These are phyloP conservation scores for Phthorimaea operculella DNA, from an alignment of 1,140 invertebrate genomes.

Conservation along the genomic window DNA sequence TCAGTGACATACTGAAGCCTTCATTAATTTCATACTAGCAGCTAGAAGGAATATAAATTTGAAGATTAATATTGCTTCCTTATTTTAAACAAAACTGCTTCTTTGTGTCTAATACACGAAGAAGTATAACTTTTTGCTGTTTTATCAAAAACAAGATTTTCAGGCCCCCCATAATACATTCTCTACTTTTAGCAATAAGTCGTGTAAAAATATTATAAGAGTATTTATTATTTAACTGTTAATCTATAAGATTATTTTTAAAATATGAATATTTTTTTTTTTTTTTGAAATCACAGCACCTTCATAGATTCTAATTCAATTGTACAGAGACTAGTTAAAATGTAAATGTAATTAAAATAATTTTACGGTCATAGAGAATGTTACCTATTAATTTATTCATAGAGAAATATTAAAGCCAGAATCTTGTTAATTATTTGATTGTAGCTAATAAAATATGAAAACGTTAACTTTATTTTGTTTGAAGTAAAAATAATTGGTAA, in stretches of 20 bases:
- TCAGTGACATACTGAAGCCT: too few species aligned
- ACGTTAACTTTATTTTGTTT: not conserved
- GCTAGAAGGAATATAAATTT: too few species aligned
- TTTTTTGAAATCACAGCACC: conserved; percentile 12
- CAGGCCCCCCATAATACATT: too few species aligned
- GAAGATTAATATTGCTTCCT: too few species aligned
- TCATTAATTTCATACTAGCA: too few species aligned
- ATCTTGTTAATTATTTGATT: conserved; percentile 1
- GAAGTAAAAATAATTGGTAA: not conserved
- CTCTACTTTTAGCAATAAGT: not conserved
- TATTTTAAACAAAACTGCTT: not conserved
- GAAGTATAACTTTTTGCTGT: too few species aligned
- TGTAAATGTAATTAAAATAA: not conserved
- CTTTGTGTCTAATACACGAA: not conserved
- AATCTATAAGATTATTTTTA: not conserved
- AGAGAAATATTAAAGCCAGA: not conserved
- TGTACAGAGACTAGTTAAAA: conserved; percentile 1
- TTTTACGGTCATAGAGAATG: not conserved
- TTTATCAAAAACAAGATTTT: too few species aligned
- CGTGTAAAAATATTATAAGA: not conserved
- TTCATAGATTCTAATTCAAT: conserved; percentile 5
- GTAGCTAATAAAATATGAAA: not conserved
- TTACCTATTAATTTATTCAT: conserved; percentile 4
- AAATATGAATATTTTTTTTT: conserved; percentile 5
- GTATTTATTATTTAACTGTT: not conserved